These are phyloP conservation scores for Orthonyx spaldingii DNA, from an alignment of 2,113 vertebrate species.

Conservation along the genomic window DNA sequence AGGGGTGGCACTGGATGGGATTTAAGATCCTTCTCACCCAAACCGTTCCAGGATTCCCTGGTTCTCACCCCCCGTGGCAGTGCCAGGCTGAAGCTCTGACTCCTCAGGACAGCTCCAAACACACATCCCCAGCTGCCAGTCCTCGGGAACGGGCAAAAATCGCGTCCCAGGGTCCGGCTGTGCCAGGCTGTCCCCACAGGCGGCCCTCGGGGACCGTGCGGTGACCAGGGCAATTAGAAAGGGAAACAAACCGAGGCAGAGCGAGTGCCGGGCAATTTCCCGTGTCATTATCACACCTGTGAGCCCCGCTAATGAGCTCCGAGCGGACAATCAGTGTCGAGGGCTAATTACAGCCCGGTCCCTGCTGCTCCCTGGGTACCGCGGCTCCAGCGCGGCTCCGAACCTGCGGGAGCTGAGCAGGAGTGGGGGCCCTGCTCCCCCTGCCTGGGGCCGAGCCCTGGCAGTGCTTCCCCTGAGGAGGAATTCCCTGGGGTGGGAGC, in stretches of 20 bases:
- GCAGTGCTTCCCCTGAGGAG: background rate
- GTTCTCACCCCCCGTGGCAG: background rate
- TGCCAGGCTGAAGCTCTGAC: background rate
- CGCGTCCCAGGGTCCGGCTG: background rate
- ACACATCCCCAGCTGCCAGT: background rate
- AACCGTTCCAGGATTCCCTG: too few species aligned
- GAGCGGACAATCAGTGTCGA: background rate
- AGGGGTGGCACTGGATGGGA: accelerated
- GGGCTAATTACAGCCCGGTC: background rate
- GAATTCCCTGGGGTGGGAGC: background rate
- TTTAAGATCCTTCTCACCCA: background rate
- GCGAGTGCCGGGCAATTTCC: background rate
- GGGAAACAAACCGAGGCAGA: background rate
- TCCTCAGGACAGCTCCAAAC: background rate
- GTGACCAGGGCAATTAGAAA: background rate
- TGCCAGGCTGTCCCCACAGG: background rate
- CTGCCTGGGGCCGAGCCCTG: accelerated
- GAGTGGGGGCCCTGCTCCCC: background rate
- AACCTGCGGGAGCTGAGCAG: background rate
- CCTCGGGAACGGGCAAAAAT: background rate
- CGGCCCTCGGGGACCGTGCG: background rate
- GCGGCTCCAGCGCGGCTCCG: accelerated
- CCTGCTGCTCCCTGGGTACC: background rate
- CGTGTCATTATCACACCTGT: background rate
- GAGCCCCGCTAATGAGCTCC: background rate